Conservation (phyloP, 2,113 vertebrate species). For the Pseudonaja textilis region DNA sequence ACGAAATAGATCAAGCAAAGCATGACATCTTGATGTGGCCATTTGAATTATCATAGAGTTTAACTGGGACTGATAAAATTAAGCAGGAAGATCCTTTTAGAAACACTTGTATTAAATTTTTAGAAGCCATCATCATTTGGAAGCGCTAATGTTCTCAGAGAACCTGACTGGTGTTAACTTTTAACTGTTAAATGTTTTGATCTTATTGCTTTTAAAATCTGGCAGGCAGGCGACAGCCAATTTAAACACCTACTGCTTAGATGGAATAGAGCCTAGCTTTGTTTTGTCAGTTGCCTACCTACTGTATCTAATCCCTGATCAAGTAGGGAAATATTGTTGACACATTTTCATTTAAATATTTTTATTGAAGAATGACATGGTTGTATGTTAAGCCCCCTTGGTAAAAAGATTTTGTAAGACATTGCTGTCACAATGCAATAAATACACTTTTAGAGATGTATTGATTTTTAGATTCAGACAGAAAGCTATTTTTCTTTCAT, state of each 20-base stretch:
- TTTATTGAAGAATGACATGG: not conserved
- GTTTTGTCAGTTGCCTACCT: constrained; percentile 17
- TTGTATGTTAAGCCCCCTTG: not conserved
- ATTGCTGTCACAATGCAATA: not conserved
- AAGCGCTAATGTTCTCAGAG: constrained; percentile 5
- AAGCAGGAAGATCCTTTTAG: not conserved
- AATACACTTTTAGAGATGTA: not conserved
- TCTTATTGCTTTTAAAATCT: constrained; percentile 9
- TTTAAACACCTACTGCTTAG: constrained; percentile 14
- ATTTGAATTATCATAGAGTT: not conserved
- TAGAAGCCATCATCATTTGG: not conserved
- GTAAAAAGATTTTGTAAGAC: not conserved
- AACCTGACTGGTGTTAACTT: constrained; percentile 31
- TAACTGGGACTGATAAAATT: not conserved
- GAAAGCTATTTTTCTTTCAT: not conserved
- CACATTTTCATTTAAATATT: not conserved
- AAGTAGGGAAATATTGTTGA: not conserved
- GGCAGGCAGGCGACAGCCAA: not conserved
- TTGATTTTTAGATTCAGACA: not conserved
- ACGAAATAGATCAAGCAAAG: not conserved
- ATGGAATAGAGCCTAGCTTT: constrained; percentile 8
- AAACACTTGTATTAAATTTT: not conserved
- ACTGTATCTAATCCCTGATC: constrained; percentile 6
- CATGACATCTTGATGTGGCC: too few relatives aligned
- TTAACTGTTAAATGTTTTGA: constrained; percentile 21